Evolutionary conservation across 1,140 invertebrate genomes (phyloP), one percentile per base, ranked within the genome.

Genomic region (Lordiphosa mommai): DNA sequence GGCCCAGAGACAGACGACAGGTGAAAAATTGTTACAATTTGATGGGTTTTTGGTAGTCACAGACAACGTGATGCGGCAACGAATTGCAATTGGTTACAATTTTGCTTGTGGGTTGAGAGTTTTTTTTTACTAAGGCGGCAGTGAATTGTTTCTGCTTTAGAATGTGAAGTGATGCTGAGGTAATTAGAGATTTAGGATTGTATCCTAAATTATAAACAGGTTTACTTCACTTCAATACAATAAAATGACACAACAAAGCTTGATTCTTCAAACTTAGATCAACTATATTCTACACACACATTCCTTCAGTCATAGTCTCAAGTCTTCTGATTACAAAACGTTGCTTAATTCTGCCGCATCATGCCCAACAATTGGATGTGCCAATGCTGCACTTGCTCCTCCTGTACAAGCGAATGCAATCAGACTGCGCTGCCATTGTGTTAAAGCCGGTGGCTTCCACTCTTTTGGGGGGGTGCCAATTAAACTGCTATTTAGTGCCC

Each of bases 11-110:
- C 63, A 64, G 77, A 56, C 61, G 76, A 82, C 76, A 82, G 76
- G 76, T 82, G 76, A 82, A 82, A 82, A 82, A 82, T 82, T 82
- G 76, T 82, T 76, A 82, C 76, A 82, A 82, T 82, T 82, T 84
- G 76, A 82, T 76, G 76, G 77, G 50, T 61, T 47, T 76, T 43
- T 56, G 43, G 55, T 50, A 55, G 63, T 77, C 53, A 44, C 61
- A 50, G 20, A 48, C 69, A 72, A 79, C 74, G 74, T 79, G 73
- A 77, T 61, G 69, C 56, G 29, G 48, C 72, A 55, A 48, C 23
- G 61, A 50, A 23, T 20, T 51, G 53, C 32, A 56, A 32, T 51
- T 10, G 16, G 38, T 44, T 37, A 7, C 12, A 14, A 27, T 33
- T 17, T 38, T 36, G 27, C 30, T 55, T 46, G 38, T 34, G 34